Conservation (phyloP, 2,888 invertebrate genomes). For the Caenorhabditis macrosperma region DNA sequence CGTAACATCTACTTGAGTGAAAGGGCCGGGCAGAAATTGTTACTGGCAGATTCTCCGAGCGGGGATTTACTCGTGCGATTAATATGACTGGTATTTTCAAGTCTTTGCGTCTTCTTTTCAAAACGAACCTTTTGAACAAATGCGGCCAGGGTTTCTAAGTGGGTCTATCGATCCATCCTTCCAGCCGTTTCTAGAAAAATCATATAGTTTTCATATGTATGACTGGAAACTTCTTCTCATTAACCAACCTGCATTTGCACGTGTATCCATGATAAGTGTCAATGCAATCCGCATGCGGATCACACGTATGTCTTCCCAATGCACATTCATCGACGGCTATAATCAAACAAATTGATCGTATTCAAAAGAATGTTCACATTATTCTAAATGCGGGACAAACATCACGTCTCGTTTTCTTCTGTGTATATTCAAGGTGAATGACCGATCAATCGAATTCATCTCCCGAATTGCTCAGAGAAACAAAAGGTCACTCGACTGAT, state of each 20-base stretch:
- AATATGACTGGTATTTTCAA: slow-evolving; percentile 34
- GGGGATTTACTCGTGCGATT: slow-evolving; percentile 39
- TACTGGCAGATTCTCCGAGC: slow-evolving; percentile 2
- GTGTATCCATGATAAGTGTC: slow-evolving; percentile 77
- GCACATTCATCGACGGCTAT: slow-evolving; percentile 79
- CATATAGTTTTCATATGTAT: no score
- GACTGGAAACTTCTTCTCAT: no score
- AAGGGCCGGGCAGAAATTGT: not conserved
- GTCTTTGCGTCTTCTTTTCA: slow-evolving; percentile 2
- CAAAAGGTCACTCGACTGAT: not conserved
- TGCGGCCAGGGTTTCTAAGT: slow-evolving; percentile 72
- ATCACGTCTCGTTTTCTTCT: slow-evolving; percentile 1
- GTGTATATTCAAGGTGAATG: not conserved
- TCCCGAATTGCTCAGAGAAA: not conserved
- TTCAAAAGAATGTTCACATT: not conserved
- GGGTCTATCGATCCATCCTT: slow-evolving; percentile 74
- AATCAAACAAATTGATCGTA: slow-evolving; percentile 36
- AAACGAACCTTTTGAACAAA: slow-evolving; percentile 71
- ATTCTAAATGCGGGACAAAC: not conserved
- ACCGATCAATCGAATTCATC: no score
- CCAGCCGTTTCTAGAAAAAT: slow-evolving; percentile 71
- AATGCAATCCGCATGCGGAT: slow-evolving; percentile 78
- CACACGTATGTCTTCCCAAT: slow-evolving; percentile 78
- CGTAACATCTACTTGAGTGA: not conserved
- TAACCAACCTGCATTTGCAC: slow-evolving; percentile 71